phyloP scores from a whole-genome alignment of 2,888 invertebrate species.

The Petrolisthes manimaculis region DNA sequence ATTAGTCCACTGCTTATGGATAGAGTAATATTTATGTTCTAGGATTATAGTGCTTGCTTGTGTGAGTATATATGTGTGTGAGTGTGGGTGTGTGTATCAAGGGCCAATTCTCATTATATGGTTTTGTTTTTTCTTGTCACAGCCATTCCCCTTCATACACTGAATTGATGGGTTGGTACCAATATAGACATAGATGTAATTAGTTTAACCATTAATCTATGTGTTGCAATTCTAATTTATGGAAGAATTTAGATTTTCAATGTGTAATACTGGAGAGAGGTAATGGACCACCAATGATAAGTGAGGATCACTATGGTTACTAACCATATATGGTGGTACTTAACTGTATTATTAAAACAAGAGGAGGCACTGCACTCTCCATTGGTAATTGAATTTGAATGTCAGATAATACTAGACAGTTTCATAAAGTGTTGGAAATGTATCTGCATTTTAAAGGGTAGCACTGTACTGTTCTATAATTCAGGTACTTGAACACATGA shows the following conservation, averaged over 20 bases:
- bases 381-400: too few relatives aligned
- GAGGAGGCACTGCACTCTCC: too few relatives aligned
- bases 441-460: too few relatives aligned
- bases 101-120: constrained; percentile 7
- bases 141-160: constrained; percentile 16
- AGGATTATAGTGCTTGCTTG: constrained; percentile 16
- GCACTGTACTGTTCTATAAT: too few relatives aligned
- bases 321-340: too few relatives aligned
- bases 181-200: constrained; percentile 2
- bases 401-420: too few relatives aligned
- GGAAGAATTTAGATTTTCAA: neutral
- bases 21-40: constrained; percentile 15
- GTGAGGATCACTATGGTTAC: constrained; percentile 6
- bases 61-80: neutral
- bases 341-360: too few relatives aligned
- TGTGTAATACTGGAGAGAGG: constrained; percentile 1
- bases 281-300: constrained; percentile 2
- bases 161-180: constrained; percentile 2
- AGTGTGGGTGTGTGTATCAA: neutral
- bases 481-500: too few relatives aligned
- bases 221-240: constrained; percentile 12
- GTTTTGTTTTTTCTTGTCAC: neutral
- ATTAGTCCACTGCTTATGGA: constrained; percentile 1
- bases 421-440: too few relatives aligned
- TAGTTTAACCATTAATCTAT: neutral